Evolutionary conservation across 1,140 invertebrate genomes (phyloP).

Genomic region (Dendrolimus punctatus): DNA sequence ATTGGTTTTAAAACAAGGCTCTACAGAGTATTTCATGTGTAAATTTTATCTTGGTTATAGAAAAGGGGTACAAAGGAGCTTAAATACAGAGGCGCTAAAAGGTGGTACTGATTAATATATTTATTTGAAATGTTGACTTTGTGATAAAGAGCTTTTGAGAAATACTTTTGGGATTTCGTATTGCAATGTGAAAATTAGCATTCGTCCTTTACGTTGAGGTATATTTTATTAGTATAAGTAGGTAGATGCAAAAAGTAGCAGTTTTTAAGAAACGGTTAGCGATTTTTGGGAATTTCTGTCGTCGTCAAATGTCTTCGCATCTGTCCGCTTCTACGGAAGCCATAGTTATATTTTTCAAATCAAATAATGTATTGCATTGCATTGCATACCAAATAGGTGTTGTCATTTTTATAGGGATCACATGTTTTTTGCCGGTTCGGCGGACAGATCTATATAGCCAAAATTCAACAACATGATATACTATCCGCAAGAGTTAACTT

Average conservation of each 20-base stretch:
- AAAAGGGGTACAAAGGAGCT: conserved; percentile 34
- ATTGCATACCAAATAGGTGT: too few relatives aligned
- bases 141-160: conserved; percentile 30
- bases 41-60: conserved; percentile 21
- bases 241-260: background rate
- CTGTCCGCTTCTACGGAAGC: too few relatives aligned
- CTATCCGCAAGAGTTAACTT: too few relatives aligned
- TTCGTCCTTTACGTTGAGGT: background rate
- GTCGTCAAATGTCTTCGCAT: too few relatives aligned
- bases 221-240: conserved; percentile 7
- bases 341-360: too few relatives aligned
- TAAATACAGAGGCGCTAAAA: conserved; percentile 62
- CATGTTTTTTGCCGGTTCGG: too few relatives aligned
- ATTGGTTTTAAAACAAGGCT: too few relatives aligned
- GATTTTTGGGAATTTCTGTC: background rate
- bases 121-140: conserved; percentile 27
- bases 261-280: background rate
- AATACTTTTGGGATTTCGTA: conserved; percentile 11
- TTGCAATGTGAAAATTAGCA: conserved; percentile 30
- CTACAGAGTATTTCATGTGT: background rate
- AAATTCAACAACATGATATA: too few relatives aligned
- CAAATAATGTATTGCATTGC: too few relatives aligned
- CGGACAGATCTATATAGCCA: too few relatives aligned
- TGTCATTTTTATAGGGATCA: too few relatives aligned
- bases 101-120: conserved; percentile 41